Evolutionary conservation across 2,797 vertebrate species (phyloP), one percentile per base, ranked within the genome.

Genomic region (Scleropages formosus): DNA sequence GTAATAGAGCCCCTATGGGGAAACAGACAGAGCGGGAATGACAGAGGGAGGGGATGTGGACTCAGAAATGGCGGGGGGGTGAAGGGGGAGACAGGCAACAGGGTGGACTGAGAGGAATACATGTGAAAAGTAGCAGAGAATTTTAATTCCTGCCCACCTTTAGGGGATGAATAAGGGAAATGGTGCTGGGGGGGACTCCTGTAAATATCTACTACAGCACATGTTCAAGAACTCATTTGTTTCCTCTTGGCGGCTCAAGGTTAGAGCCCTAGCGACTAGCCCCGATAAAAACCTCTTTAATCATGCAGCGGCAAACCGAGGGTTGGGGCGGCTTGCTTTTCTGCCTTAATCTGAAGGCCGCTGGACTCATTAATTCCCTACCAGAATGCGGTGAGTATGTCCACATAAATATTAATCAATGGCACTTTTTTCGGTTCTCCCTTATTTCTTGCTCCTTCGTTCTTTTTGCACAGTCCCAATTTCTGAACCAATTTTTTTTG

Each of bases 401-500:
- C 83, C 82, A 81, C 86, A 89, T 91, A 85, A 90, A 90, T 91
- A 91, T 90, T 90, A 89, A 91, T 90, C 79, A 72, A 84, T 80
- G 73, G 81, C 31, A 70, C 31, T 18, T 53, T 76, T 76, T 76
- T 44, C 63, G 18, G 80, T 80, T 44, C 0, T 83, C 85, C 81
- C 85, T 75, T 67, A 80, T 78, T 61, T 66, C 66, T 27, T 73
- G 27, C 58, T 26, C 62, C 62, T 49, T 31, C 44, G 73, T 84
- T 84, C 86, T 85, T 84, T 82, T 80, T 79, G 81, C 83, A 82
- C 81, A 87, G 85, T 89, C 90, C 87, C 89, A 90, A 89, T 87
- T 91, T 88, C 84, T 82, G 86, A 87, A 84, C 85, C 84, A 86
- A 89, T 89, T 90, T 84, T 90, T 84, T 90, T 91, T 90, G 92